phyloP scores from a whole-genome alignment of 1,140 invertebrate genomes.

The Orussus abietinus region DNA sequence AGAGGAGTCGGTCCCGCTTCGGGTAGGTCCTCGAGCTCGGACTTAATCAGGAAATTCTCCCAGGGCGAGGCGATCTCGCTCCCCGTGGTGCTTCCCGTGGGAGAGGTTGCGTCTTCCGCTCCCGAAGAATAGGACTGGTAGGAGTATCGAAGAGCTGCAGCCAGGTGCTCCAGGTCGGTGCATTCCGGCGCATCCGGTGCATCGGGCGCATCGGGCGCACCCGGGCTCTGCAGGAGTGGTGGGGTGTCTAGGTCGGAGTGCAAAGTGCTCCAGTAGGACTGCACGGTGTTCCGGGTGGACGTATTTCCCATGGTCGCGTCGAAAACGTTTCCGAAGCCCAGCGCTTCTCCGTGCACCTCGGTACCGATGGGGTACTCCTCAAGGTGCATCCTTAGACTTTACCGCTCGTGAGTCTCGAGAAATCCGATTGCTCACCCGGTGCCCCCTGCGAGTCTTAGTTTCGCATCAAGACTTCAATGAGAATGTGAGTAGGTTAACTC shows the following conservation, averaged over 20 bases:
- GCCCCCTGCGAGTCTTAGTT: too few relatives aligned
- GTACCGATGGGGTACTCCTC: slow-evolving; percentile 18
- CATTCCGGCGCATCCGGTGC: too few relatives aligned
- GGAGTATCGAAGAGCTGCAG: slow-evolving; percentile 36
- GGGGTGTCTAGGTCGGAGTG: too few relatives aligned
- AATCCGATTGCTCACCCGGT: too few relatives aligned
- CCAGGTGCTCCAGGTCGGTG: slow-evolving; percentile 39
- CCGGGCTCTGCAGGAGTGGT: slow-evolving; percentile 18
- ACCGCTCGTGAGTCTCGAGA: too few relatives aligned
- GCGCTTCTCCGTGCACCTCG: too few relatives aligned
- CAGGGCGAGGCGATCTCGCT: slow-evolving; percentile 37
- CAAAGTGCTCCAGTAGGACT: too few relatives aligned
- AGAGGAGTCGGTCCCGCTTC: slow-evolving; percentile 25
- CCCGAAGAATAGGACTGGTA: not conserved
- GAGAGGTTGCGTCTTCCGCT: slow-evolving; percentile 18
- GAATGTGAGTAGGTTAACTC: too few relatives aligned
- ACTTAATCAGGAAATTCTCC: slow-evolving; percentile 29
- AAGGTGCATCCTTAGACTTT: slow-evolving; percentile 20
- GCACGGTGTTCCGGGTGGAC: not conserved
- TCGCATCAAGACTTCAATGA: too few relatives aligned
- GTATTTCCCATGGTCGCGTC: slow-evolving; percentile 1
- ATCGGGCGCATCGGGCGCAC: too few relatives aligned
- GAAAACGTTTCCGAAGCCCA: too few relatives aligned
- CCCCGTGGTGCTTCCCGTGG: slow-evolving; percentile 28
- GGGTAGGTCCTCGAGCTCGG: slow-evolving; percentile 6